These are phyloP conservation scores for Furnarius figulus DNA, from an alignment of 2,113 vertebrate genomes.

Conservation along the genomic window DNA sequence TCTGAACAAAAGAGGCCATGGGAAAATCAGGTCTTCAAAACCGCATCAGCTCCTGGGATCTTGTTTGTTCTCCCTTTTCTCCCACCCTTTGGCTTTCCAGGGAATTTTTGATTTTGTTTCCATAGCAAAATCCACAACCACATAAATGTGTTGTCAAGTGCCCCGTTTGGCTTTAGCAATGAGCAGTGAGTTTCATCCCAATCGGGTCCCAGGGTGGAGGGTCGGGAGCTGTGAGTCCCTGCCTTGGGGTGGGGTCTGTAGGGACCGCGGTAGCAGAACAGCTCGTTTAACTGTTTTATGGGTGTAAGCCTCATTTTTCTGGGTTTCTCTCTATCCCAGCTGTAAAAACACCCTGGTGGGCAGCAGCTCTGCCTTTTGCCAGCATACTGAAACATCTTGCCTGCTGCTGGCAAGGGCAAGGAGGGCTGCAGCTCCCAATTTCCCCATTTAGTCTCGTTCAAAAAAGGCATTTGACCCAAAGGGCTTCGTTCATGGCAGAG, in stretches of 20 bases:
- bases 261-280: not conserved
- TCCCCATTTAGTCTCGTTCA: not conserved
- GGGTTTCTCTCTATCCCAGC: not conserved
- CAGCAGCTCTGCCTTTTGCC: not conserved
- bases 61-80: slow-evolving; percentile 2
- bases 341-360: not conserved
- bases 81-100: not conserved
- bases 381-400: not conserved
- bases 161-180: not conserved
- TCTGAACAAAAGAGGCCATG: not conserved
- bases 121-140: not conserved
- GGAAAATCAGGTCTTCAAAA: not conserved
- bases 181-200: not conserved
- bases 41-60: not conserved
- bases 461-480: not conserved
- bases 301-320: not conserved
- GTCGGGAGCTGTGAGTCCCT: not conserved
- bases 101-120: not conserved
- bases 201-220: fast-evolving
- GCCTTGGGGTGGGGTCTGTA: fast-evolving
- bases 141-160: not conserved
- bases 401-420: not conserved
- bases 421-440: not conserved
- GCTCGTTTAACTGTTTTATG: not conserved
- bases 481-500: not conserved